A percentile compares a stretch with the other conserved stretches of the same genome.
These are phyloP conservation scores for Pseudochaenichthys georgianus DNA, from an alignment of 2,797 vertebrate genomes.

Conservation along the genomic window DNA sequence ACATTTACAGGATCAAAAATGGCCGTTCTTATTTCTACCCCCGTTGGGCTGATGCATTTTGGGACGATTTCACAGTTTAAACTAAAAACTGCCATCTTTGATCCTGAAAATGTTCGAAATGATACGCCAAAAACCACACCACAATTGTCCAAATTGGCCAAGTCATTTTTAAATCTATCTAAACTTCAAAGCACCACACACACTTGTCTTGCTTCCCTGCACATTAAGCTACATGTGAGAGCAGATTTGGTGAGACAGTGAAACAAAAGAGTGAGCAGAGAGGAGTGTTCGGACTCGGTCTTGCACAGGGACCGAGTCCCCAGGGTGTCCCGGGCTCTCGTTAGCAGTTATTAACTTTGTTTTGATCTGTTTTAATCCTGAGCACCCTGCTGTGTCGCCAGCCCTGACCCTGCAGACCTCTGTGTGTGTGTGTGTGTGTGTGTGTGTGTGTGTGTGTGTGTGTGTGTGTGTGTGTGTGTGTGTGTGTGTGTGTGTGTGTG, in stretches of 20 bases:
- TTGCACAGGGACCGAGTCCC: constrained; percentile 57
- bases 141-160: no score
- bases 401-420: constrained; percentile 51
- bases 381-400: constrained; percentile 69
- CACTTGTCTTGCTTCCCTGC: constrained; percentile 7
- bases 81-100: no score
- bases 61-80: no score
- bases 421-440: constrained; percentile 16
- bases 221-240: constrained; percentile 39
- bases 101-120: no score
- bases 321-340: constrained; percentile 77
- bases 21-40: no score
- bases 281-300: constrained; percentile 44
- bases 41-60: no score
- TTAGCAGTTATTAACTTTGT: constrained; percentile 86
- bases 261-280: constrained; percentile 55
- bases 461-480: not conserved
- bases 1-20: no score
- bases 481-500: constrained; percentile 22
- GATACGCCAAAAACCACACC: no score
- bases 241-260: constrained; percentile 46
- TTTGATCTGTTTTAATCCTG: constrained; percentile 86
- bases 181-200: constrained; percentile 33
- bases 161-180: no score
- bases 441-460: constrained; percentile 10